These are phyloP conservation scores for Theretra japonica DNA, from an alignment of 2,888 invertebrate genomes.

Conservation along the genomic window DNA sequence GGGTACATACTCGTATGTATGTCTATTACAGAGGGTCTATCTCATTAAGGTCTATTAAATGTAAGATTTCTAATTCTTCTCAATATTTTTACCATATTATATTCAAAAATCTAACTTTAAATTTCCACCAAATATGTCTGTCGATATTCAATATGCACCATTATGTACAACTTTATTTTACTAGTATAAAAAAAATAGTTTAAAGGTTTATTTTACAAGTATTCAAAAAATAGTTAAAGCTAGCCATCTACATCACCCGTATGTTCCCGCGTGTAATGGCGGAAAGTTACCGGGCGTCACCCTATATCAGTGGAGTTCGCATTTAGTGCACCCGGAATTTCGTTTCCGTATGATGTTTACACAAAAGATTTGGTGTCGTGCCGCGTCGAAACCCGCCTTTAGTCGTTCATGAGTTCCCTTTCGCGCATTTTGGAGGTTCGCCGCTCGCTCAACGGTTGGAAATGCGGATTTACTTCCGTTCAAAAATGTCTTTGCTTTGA, in stretches of 20 bases:
- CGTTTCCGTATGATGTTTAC: slow-evolving; percentile 49
- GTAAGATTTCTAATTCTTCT: no score
- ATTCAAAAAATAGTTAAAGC: no score
- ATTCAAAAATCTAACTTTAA: no score
- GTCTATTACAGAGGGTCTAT: no score
- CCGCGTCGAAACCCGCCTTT: background rate
- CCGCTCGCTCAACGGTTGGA: background rate
- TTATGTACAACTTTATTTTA: no score
- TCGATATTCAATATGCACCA: no score
- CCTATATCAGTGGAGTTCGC: slow-evolving; percentile 31
- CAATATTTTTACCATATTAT: no score
- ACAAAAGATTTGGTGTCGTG: slow-evolving; percentile 42
- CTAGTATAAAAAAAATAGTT: no score
- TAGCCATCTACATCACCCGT: background rate
- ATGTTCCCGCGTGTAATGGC: background rate
- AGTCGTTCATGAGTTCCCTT: slow-evolving; percentile 16
- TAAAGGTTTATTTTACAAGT: no score
- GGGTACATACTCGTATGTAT: no score
- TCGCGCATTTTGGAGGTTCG: background rate
- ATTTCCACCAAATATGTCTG: no score
- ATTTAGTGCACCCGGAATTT: slow-evolving; percentile 42
- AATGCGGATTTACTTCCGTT: slow-evolving; percentile 1
- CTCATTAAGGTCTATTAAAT: no score
- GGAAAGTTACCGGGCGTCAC: slow-evolving; percentile 18
- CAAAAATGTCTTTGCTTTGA: background rate